Evolutionary conservation across 1,140 invertebrate genomes (phyloP).

Genomic region (Drosophila punjabiensis): DNA sequence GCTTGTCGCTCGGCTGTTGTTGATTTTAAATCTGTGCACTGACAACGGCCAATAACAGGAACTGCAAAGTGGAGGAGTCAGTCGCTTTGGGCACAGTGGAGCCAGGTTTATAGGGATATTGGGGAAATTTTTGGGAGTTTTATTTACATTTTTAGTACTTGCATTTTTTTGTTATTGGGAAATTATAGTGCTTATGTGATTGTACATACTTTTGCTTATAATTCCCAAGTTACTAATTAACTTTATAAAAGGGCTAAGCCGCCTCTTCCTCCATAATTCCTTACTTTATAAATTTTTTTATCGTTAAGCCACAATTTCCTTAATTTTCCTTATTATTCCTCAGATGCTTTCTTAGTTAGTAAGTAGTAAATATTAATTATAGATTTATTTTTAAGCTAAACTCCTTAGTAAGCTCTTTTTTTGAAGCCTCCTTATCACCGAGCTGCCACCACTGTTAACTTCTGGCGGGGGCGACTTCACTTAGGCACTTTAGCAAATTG

Average conservation of each 20-base stretch:
- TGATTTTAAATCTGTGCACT: slow-evolving; percentile 71
- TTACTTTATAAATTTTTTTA: neutral
- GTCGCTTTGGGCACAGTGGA: slow-evolving; percentile 33
- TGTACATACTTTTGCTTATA: neutral
- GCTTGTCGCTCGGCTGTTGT: slow-evolving; percentile 59
- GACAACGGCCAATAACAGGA: slow-evolving; percentile 58
- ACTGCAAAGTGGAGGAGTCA: slow-evolving; percentile 42
- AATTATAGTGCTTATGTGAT: neutral
- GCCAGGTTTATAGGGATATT: too few species aligned
- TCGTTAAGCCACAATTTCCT: neutral
- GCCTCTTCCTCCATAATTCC: neutral
- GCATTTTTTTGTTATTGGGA: neutral
- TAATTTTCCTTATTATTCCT: too few species aligned
- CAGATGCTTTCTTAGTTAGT: neutral
- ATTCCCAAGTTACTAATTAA: neutral
- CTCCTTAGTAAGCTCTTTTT: neutral
- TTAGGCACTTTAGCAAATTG: slow-evolving; percentile 78
- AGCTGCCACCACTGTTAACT: slow-evolving; percentile 44
- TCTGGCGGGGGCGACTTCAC: slow-evolving; percentile 49
- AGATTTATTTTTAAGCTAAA: neutral
- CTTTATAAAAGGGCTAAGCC: too few species aligned
- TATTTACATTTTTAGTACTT: neutral
- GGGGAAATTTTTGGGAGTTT: neutral
- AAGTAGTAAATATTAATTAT: neutral
- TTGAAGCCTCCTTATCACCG: too few species aligned